Evolutionary conservation across 2,797 vertebrate species (phyloP).

Genomic region (Cuniculus paca): DNA sequence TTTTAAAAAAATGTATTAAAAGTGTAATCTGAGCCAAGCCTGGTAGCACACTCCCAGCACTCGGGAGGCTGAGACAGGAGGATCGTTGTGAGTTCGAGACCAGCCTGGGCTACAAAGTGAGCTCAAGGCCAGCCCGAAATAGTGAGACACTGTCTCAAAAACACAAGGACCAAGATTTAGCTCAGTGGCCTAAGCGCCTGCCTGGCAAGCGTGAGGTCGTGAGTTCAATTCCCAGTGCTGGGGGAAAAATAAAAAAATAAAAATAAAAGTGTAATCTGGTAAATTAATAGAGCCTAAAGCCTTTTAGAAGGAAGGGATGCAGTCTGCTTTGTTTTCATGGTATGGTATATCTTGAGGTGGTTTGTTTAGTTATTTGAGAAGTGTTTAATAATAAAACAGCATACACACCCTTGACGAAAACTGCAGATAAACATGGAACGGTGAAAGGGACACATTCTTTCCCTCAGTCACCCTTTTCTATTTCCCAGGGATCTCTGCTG

Average conservation of each 20-base stretch:
- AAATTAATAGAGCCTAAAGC: not conserved
- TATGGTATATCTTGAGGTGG: not conserved
- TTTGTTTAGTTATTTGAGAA: slow-evolving; percentile 30
- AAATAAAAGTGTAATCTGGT: not conserved
- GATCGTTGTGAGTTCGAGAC: too few relatives aligned
- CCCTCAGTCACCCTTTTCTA: not conserved
- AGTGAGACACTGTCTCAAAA: too few relatives aligned
- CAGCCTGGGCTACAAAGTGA: too few relatives aligned
- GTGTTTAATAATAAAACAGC: not conserved
- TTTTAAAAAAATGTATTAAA: slow-evolving; percentile 37
- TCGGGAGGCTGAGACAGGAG: too few relatives aligned
- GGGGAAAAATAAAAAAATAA: too few relatives aligned
- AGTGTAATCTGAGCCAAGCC: not conserved
- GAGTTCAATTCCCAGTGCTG: too few relatives aligned
- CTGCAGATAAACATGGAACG: not conserved
- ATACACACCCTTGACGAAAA: not conserved
- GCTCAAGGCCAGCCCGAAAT: too few relatives aligned
- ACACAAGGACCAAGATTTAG: too few relatives aligned
- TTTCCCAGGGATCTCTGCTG: not conserved
- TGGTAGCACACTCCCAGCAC: too few relatives aligned
- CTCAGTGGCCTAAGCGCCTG: too few relatives aligned
- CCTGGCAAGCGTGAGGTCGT: too few relatives aligned
- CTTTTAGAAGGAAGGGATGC: slow-evolving; percentile 16
- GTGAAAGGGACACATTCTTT: not conserved
- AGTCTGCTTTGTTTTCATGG: slow-evolving; percentile 23